Evolutionary conservation across 2,797 vertebrate species (phyloP), one percentile per base, ranked within the genome.

Genomic region (Chrysolophus pictus): DNA sequence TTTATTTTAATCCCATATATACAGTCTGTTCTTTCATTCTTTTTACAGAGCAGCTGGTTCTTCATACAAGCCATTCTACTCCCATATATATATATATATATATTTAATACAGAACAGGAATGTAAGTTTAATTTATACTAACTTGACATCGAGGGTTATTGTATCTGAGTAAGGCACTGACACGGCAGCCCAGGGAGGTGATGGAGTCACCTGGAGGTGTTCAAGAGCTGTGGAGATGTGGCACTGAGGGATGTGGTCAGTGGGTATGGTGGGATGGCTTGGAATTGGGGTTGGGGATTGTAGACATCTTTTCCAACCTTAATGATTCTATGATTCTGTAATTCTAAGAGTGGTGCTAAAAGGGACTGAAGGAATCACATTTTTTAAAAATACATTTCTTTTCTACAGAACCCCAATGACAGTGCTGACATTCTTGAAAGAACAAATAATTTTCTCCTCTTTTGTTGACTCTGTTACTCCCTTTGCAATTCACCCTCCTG

Each of bases 1-100:
- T 91, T 96, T 80, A 78, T 92, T 93, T 95, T 93, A 83, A 86
- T 84, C 80, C n/a, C 53, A 11, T 81, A 37, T 70, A 80, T 56
- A 37, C 49, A 75, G n/a, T 46, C 84, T 93, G 62, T 51, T 87
- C 39, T 88, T 84, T 65, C 23, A 15, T 67, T 83, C 19, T 63
- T 87, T 87, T 75, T 90, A 56, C 29, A 64, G 53, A 93, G 76
- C 82, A 94, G 56, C 67, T 94, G 72, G 22, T 70, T 80, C 72
- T 70, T 84, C 74, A 65, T 11, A 26, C 39, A 80, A 87, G 41
- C 12, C 62, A 41, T 73, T 78, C 55, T 24, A 76, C n/a, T 90
- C 35, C 47, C 15, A 21, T 72, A 11, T 24, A 79, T 41, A 23
- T 0, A 18, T 46, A 33, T 64, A 63, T 53, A n/a, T 53, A 33